phyloP scores from a whole-genome alignment of 64 coral and sea anemone genomes.

The Stylophora pistillata region DNA sequence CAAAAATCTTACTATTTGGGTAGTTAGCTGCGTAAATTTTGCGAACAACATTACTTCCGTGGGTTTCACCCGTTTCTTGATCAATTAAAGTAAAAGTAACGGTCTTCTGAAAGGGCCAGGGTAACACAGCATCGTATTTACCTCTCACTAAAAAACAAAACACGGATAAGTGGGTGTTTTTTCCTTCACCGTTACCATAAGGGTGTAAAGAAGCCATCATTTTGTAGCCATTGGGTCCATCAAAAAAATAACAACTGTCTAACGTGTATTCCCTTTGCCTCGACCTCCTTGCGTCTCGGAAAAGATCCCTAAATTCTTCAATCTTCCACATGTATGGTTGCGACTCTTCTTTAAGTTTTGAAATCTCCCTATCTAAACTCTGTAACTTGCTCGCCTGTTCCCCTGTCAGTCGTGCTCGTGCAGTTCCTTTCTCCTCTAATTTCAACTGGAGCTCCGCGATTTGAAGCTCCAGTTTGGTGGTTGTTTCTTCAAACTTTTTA shows the following conservation, averaged over 20 bases:
- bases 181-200: background rate
- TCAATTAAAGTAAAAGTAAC: too few relatives aligned
- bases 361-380: background rate
- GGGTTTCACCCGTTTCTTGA: too few relatives aligned
- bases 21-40: too few relatives aligned
- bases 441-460: background rate
- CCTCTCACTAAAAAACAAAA: background rate
- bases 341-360: background rate
- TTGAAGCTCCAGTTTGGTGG: background rate
- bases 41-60: too few relatives aligned
- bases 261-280: background rate
- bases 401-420: background rate
- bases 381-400: background rate
- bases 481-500: background rate
- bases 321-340: slow-evolving; percentile 3
- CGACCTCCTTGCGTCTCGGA: background rate
- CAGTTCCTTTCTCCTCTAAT: background rate
- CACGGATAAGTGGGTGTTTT: slow-evolving; percentile 13
- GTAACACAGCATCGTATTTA: slow-evolving; percentile 37
- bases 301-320: background rate
- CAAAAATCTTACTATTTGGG: too few relatives aligned
- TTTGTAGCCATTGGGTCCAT: background rate
- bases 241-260: background rate
- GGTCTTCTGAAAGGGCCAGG: slow-evolving; percentile 45
- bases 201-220: background rate